Evolutionary conservation across 2,797 vertebrate genomes (phyloP), one percentile per base, ranked within the genome.

Genomic region (Arnoldichthys spilopterus): DNA sequence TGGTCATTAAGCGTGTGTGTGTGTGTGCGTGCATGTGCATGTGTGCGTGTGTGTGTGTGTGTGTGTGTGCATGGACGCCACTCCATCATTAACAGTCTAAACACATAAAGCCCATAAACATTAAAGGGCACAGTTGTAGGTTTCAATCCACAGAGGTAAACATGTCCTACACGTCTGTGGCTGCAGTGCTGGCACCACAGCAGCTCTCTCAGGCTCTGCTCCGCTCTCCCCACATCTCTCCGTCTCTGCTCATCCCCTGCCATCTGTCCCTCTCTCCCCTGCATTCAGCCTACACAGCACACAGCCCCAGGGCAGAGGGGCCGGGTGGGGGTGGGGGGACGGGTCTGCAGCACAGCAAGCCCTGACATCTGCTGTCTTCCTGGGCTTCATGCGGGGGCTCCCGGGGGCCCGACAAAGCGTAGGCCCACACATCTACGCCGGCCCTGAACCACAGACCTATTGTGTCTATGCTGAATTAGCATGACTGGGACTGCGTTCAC

Each of bases 301-400:
- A 79, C 78, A 82, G 86, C 85, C 86, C 45, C 76, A 74, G 85
- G 85, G 85, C 83, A 85, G 47, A 4, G 24, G 62, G 54, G 51
- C 47, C 26, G 56, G 49, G 61, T 13, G 61, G 43, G 51, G 32
- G 45, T 24, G 70, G 58, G 34, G 67, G 43, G 71, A 73, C 72
- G 73, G 74, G 58, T 81, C 66, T 15, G 58, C 62, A 56, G 28
- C 66, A 58, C 77, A 64, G 80, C 80, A 72, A n/a, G 82, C 45
- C 74, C 77, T 32, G 77, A 85, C 86, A 87, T 87, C 83, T 86
- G 86, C 81, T 83, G 79, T 84, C 77, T 85, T 81, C 72, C 69
- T 67, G 70, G 83, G 79, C 80, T 81, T 80, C 66, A 85, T 82
- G 66, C 54, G 1, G 64, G 58, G 80, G 76, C 80, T 76, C 83